Conservation (phyloP, 2,797 vertebrate species). For the Oreonectes daqikongensis region DNA sequence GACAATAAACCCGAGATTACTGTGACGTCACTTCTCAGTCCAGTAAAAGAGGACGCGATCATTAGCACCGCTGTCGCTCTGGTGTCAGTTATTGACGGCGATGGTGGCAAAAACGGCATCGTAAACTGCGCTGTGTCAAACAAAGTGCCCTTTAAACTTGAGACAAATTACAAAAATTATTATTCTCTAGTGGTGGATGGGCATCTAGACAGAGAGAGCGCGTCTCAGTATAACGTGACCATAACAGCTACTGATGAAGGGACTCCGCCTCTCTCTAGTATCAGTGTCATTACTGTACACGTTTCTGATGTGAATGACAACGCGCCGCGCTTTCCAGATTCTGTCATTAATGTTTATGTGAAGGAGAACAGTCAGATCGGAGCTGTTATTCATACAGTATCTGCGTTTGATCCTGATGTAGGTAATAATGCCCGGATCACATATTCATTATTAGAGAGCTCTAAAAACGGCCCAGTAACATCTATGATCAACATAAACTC, state of each 20-base stretch:
- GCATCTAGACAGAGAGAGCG: constrained; percentile 49
- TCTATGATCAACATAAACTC: constrained; percentile 55
- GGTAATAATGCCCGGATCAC: constrained; percentile 48
- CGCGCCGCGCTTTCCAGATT: constrained; percentile 46
- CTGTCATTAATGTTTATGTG: constrained; percentile 41
- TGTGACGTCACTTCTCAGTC: constrained; percentile 58
- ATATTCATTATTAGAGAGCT: constrained; percentile 54
- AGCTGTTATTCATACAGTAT: constrained; percentile 35
- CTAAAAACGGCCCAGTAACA: constrained; percentile 52
- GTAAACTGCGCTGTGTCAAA: constrained; percentile 48
- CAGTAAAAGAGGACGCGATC: constrained; percentile 56
- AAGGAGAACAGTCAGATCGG: constrained; percentile 52
- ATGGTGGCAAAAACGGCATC: constrained; percentile 65
- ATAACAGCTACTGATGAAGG: constrained; percentile 58
- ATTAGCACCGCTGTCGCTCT: constrained; percentile 62
- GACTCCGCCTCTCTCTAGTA: constrained; percentile 44
- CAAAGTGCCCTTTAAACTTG: constrained; percentile 71
- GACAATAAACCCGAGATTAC: constrained; percentile 60
- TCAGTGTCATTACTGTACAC: constrained; percentile 68
- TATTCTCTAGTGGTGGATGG: constrained; percentile 54
- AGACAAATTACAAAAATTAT: constrained; percentile 54
- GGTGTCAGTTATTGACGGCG: constrained; percentile 75
- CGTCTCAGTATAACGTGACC: constrained; percentile 53
- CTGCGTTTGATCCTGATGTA: constrained; percentile 52
- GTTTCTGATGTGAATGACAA: constrained; percentile 61